phyloP scores from a whole-genome alignment of 2,113 vertebrate species.

The Actenoides lindsayi region DNA sequence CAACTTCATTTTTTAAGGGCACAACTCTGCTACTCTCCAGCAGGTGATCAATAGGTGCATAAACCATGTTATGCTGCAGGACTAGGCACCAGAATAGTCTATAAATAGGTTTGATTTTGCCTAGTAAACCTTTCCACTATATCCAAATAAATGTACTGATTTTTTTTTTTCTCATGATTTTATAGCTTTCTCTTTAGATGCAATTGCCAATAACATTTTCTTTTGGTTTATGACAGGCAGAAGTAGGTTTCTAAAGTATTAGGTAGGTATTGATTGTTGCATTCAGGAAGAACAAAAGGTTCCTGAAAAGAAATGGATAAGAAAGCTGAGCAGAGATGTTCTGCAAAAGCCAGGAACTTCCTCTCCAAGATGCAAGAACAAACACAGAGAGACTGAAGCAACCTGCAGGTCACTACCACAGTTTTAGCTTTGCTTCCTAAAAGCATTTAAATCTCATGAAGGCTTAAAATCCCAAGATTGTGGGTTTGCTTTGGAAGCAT shows the following conservation, averaged over 20 bases:
- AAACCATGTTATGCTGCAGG: background rate
- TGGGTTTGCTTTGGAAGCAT: background rate
- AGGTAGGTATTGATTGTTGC: background rate
- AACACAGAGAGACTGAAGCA: background rate
- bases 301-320: background rate
- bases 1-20: background rate
- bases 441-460: background rate
- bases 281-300: background rate
- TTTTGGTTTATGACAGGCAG: background rate
- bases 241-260: background rate
- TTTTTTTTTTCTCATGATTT: background rate
- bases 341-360: background rate
- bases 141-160: background rate
- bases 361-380: background rate
- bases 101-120: background rate
- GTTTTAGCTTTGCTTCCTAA: background rate
- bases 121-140: background rate
- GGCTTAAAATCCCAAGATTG: background rate
- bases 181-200: background rate
- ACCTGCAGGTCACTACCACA: background rate
- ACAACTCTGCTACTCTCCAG: background rate
- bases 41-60: background rate
- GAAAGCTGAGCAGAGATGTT: background rate
- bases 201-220: background rate
- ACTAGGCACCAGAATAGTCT: background rate